Percentiles rank a stretch among this genome's conserved stretches.
Evolutionary conservation across 2,888 invertebrate species (phyloP).

Genomic region (Eudemis profundana): DNA sequence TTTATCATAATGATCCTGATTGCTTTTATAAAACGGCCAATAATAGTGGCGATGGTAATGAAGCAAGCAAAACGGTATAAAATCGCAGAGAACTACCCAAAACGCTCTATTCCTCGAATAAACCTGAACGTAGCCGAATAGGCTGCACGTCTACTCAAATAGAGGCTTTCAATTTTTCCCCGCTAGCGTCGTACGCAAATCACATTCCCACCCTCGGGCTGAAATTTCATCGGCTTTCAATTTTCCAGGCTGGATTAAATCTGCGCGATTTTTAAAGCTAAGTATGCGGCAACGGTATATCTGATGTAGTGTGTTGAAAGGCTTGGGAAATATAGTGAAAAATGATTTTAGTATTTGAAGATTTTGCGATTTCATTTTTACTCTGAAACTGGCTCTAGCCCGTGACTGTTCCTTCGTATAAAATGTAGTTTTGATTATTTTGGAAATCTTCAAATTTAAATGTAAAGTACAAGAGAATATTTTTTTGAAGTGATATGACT

Average conservation of each 20-base stretch:
- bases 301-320: not conserved
- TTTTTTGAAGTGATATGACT: too few species aligned
- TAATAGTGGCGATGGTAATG: too few species aligned
- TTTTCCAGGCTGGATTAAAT: slow-evolving; percentile 23
- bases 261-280: slow-evolving; percentile 19
- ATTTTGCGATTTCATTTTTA: too few species aligned
- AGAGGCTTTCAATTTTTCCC: slow-evolving; percentile 27
- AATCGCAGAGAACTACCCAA: too few species aligned
- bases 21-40: too few species aligned
- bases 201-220: slow-evolving; percentile 19
- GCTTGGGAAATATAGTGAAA: not conserved
- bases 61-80: too few species aligned
- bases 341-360: not conserved
- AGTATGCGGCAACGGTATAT: slow-evolving; percentile 15
- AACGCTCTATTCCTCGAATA: not conserved
- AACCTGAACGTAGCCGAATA: slow-evolving; percentile 2
- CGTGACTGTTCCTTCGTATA: too few species aligned
- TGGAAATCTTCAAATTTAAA: too few species aligned
- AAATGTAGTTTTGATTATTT: too few species aligned
- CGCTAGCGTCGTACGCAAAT: slow-evolving; percentile 34
- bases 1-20: too few species aligned
- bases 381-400: too few species aligned
- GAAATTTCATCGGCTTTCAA: slow-evolving; percentile 36
- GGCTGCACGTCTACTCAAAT: slow-evolving; percentile 1
- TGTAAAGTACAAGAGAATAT: too few species aligned